Percentiles rank a stretch among this genome's conserved stretches.
Evolutionary conservation across 2,888 invertebrate species (phyloP).

Genomic region (Rhyacophila evoluta): DNA sequence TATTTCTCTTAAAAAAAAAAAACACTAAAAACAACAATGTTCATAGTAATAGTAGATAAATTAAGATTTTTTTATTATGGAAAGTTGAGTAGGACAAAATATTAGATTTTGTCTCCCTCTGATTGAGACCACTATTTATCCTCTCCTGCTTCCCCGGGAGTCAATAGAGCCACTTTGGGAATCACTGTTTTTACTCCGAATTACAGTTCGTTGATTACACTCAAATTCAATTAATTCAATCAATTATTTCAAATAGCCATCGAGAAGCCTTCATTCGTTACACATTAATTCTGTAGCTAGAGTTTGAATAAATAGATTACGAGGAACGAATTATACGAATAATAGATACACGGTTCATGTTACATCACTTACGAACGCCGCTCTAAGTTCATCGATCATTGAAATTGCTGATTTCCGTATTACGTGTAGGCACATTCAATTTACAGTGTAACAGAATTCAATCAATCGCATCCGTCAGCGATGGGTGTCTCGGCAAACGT

Average conservation of each 20-base stretch:
- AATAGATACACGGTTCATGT: neutral
- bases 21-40: too few species aligned
- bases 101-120: too few species aligned
- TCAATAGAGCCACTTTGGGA: too few species aligned
- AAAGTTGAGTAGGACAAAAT: too few species aligned
- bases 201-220: neutral
- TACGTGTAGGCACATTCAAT: neutral
- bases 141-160: too few species aligned
- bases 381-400: slow-evolving; percentile 13
- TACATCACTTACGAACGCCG: neutral
- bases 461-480: neutral
- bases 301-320: slow-evolving; percentile 4
- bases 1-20: too few species aligned
- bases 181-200: too few species aligned
- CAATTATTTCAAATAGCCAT: neutral
- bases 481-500: neutral
- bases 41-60: too few species aligned
- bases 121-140: too few species aligned
- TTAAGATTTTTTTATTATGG: too few species aligned
- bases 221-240: neutral
- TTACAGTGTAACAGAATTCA: neutral
- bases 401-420: slow-evolving; percentile 21
- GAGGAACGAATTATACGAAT: neutral
- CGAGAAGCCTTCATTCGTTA: neutral
- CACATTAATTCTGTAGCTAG: neutral